phyloP scores from a whole-genome alignment of 2,113 vertebrate species.

The Cyanoramphus novaezelandiae region DNA sequence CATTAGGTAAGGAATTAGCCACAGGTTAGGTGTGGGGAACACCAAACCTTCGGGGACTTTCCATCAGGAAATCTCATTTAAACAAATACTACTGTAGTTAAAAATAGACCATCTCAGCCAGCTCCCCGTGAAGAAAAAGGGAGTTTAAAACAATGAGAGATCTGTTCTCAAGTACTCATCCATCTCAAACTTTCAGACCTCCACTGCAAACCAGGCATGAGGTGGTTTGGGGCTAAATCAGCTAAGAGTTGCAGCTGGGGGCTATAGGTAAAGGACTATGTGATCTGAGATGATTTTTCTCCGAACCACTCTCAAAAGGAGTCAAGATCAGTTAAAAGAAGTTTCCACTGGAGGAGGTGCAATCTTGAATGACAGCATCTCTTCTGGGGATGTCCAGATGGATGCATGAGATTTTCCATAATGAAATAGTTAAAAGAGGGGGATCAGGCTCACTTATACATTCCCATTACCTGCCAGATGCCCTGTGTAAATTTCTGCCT shows the following conservation, averaged over 20 bases:
- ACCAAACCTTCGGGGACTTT: not conserved
- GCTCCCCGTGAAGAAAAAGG: not conserved
- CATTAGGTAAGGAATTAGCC: not conserved
- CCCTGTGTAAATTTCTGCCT: not conserved
- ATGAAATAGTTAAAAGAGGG: not conserved
- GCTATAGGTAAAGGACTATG: not conserved
- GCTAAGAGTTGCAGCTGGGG: not conserved
- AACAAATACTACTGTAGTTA: constrained; percentile 2
- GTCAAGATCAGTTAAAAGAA: not conserved
- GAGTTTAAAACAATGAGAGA: not conserved
- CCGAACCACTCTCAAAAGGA: not conserved
- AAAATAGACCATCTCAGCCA: not conserved
- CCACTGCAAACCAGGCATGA: not conserved
- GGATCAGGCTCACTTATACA: not conserved
- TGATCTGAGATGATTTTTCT: not conserved
- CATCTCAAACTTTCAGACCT: not conserved
- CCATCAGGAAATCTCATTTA: constrained; percentile 13
- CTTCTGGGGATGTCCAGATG: not conserved
- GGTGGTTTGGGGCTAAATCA: not conserved
- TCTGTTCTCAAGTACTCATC: not conserved
- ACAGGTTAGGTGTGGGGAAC: not conserved
- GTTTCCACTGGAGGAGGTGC: not conserved
- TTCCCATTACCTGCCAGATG: not conserved
- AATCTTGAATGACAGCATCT: not conserved
- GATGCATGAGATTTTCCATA: not conserved